A percentile compares a stretch with the other conserved stretches of the same genome.
Evolutionary conservation across 1,140 invertebrate species (phyloP).

Genomic region (Drosophila carrolli): DNA sequence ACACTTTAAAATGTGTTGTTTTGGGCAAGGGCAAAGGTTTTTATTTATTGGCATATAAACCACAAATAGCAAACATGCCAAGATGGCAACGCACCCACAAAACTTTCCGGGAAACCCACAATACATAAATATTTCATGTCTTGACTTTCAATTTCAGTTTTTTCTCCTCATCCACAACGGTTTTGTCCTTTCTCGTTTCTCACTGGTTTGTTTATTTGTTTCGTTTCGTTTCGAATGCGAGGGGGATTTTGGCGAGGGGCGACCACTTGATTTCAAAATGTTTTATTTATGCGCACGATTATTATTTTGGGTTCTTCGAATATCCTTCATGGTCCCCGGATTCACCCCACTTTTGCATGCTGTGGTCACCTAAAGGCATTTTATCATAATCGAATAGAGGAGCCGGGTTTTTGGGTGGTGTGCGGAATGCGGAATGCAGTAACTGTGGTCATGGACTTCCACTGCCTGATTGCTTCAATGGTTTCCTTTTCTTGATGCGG

Average conservation of each 20-base stretch:
- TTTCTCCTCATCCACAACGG: conserved; percentile 19
- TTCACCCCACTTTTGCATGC: conserved; percentile 39
- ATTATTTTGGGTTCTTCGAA: conserved; percentile 69
- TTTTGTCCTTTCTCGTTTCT: conserved; percentile 47
- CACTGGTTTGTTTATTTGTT: conserved; percentile 69
- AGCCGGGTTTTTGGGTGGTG: conserved; percentile 4
- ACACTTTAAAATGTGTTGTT: conserved; percentile 70
- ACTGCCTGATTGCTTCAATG: conserved; percentile 65
- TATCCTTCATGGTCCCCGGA: conserved; percentile 22
- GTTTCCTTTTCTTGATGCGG: conserved; percentile 67
- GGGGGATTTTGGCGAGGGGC: conserved; percentile 18
- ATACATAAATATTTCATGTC: conserved; percentile 81
- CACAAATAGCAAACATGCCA: conserved; percentile 78
- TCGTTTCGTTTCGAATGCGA: conserved; percentile 40
- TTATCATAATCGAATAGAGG: conserved; percentile 73
- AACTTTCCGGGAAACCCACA: conserved; percentile 44
- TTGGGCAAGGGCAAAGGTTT: conserved; percentile 65
- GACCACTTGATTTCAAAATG: conserved; percentile 78
- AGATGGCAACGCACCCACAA: conserved; percentile 62
- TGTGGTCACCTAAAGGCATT: conserved; percentile 73
- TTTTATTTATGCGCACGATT: conserved; percentile 81
- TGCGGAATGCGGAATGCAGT: conserved; percentile 23
- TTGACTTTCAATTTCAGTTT: conserved; percentile 78
- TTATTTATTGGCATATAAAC: conserved; percentile 82
- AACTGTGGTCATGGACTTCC: conserved; percentile 57